Conservation (phyloP, 2,888 invertebrate species). For the Onchidella celtica region DNA sequence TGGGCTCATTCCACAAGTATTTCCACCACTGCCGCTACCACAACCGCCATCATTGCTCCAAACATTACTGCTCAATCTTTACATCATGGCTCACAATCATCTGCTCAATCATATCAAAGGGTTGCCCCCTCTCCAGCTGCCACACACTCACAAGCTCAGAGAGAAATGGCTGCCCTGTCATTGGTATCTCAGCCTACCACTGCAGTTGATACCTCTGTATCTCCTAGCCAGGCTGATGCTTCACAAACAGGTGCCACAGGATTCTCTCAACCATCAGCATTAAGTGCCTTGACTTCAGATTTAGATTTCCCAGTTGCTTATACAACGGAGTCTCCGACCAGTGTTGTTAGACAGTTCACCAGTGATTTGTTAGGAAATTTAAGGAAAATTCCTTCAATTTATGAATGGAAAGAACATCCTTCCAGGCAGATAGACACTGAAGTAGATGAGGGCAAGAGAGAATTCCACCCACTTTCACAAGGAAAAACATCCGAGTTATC, state of each 20-base stretch:
- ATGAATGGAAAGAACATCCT: too few relatives aligned
- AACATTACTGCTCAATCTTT: not conserved
- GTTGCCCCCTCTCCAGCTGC: too few relatives aligned
- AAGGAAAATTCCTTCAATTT: not conserved
- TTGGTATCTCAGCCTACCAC: too few relatives aligned
- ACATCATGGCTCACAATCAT: not conserved
- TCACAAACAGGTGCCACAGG: not conserved
- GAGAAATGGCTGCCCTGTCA: too few relatives aligned
- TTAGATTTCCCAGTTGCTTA: not conserved
- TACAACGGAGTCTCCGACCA: too few relatives aligned
- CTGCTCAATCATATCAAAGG: too few relatives aligned
- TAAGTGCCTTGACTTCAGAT: not conserved
- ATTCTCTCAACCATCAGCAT: not conserved
- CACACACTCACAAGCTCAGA: too few relatives aligned
- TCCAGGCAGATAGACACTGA: not conserved
- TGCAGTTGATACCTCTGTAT: too few relatives aligned
- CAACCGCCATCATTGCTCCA: too few relatives aligned
- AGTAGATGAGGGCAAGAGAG: not conserved
- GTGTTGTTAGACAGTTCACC: not conserved
- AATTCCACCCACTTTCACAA: not conserved
- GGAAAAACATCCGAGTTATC: not conserved
- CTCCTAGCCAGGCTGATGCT: too few relatives aligned
- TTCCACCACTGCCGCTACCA: not conserved
- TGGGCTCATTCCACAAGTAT: not conserved
- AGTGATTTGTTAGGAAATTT: constrained; percentile 17